Conservation (phyloP, 2,888 invertebrate genomes). For the Habrosyne pyritoides region DNA sequence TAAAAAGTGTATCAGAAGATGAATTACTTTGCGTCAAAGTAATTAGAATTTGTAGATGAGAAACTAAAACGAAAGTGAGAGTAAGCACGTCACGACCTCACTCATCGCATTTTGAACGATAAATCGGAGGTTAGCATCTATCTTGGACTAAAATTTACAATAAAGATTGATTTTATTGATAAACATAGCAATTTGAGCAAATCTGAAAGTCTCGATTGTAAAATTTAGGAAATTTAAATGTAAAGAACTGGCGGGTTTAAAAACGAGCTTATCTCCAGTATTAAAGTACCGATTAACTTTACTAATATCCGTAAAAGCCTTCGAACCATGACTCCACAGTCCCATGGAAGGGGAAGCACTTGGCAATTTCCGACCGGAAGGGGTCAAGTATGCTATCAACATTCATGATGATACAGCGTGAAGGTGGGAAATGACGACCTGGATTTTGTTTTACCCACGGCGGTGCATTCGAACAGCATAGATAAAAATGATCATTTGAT, state of each 20-base stretch:
- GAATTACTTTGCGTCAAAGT: slow-evolving; percentile 13
- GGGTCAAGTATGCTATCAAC: slow-evolving; percentile 51
- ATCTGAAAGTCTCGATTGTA: slow-evolving; percentile 7
- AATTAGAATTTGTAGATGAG: slow-evolving; percentile 14
- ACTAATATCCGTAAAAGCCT: slow-evolving; percentile 38
- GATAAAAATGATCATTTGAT: not conserved
- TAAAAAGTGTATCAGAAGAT: slow-evolving; percentile 9
- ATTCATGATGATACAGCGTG: slow-evolving; percentile 47
- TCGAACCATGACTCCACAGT: slow-evolving; percentile 32
- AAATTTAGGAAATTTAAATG: too few relatives aligned
- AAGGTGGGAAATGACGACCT: slow-evolving; percentile 58
- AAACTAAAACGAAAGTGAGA: slow-evolving; percentile 29
- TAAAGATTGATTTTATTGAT: slow-evolving; percentile 24
- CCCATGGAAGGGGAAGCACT: slow-evolving; percentile 44
- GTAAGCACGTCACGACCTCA: slow-evolving; percentile 17
- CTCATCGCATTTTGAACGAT: slow-evolving; percentile 12
- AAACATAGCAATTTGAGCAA: slow-evolving; percentile 14
- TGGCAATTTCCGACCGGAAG: slow-evolving; percentile 57
- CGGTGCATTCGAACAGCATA: not conserved
- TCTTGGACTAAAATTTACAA: slow-evolving; percentile 14
- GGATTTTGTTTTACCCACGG: slow-evolving; percentile 30
- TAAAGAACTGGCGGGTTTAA: not conserved
- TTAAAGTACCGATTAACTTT: slow-evolving; percentile 10
- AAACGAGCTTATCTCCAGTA: slow-evolving; percentile 10
- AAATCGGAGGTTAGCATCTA: slow-evolving; percentile 9